phyloP scores from a whole-genome alignment of 2,113 vertebrate genomes.

The Xenus cinereus region DNA sequence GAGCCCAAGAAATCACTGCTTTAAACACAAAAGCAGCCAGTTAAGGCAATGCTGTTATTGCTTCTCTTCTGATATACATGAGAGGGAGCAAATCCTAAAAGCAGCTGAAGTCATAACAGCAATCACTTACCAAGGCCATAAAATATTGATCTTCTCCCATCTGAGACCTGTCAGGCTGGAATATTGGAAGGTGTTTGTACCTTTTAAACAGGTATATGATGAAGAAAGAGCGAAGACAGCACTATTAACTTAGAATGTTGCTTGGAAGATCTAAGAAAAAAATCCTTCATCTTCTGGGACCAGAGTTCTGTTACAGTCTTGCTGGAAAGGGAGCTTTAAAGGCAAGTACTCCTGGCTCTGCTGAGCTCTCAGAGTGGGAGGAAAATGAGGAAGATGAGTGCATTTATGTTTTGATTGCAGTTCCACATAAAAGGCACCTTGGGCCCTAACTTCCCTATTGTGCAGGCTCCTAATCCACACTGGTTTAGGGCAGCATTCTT shows the following conservation, averaged over 20 bases:
- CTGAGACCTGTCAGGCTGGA: not conserved
- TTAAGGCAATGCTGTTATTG: not conserved
- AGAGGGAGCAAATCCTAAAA: slow-evolving; percentile 37
- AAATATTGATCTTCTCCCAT: slow-evolving; percentile 39
- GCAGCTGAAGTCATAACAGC: slow-evolving; percentile 13
- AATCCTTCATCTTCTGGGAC: slow-evolving; percentile 14
- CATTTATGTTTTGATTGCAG: not conserved
- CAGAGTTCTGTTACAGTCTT: not conserved
- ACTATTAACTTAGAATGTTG: slow-evolving; percentile 15
- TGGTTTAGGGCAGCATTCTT: not conserved
- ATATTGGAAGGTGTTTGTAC: slow-evolving; percentile 10
- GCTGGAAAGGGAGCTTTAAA: slow-evolving; percentile 24
- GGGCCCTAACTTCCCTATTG: not conserved
- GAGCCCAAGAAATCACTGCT: not conserved
- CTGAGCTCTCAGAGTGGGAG: not conserved
- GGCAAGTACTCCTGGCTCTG: not conserved
- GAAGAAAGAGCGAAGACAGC: slow-evolving; percentile 18
- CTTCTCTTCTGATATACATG: not conserved
- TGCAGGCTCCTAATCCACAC: not conserved
- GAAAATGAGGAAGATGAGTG: not conserved
- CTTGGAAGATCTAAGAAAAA: slow-evolving; percentile 32
- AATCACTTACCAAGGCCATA: slow-evolving; percentile 22
- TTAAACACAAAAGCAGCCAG: slow-evolving; percentile 15
- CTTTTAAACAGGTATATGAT: slow-evolving; percentile 31
- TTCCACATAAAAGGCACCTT: not conserved